A percentile compares a stretch with the other conserved stretches of the same genome.
Evolutionary conservation across 2,113 vertebrate genomes (phyloP).

Genomic region (Gopherus evgoodei): DNA sequence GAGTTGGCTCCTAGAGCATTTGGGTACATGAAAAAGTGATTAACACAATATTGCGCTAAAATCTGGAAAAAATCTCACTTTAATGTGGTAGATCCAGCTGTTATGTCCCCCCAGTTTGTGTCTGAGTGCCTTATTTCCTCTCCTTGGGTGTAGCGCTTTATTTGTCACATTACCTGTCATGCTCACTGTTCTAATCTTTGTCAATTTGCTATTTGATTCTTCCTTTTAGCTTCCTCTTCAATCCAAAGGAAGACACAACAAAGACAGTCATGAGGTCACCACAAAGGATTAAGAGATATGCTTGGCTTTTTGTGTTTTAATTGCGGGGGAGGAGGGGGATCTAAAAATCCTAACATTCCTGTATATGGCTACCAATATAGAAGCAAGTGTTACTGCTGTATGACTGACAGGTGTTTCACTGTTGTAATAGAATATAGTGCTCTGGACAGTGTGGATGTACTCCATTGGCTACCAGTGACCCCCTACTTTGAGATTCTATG

Average conservation of each 20-base stretch:
- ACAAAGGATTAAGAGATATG: not conserved
- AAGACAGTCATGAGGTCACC: not conserved
- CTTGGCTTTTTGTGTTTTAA: conserved; percentile 11
- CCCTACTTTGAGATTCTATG: not conserved
- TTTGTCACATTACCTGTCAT: not conserved
- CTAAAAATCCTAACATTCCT: not conserved
- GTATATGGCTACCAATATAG: not conserved
- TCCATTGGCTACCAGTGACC: not conserved
- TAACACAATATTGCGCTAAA: not conserved
- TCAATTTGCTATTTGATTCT: not conserved
- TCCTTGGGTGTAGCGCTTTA: not conserved
- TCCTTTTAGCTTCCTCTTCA: not conserved
- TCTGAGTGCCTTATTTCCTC: not conserved
- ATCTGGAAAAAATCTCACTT: not conserved
- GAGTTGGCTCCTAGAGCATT: not conserved
- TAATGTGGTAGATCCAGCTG: not conserved
- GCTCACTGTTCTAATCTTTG: not conserved
- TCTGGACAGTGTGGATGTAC: not conserved
- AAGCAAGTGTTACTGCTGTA: not conserved
- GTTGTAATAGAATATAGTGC: not conserved
- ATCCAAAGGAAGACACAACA: not conserved
- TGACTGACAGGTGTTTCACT: not conserved
- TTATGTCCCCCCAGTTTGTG: not conserved
- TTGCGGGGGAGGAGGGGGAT: not conserved
- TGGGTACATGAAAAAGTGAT: not conserved